These are phyloP conservation scores for Drosophila crucigera DNA, from an alignment of 2,888 invertebrate genomes.

Conservation along the genomic window DNA sequence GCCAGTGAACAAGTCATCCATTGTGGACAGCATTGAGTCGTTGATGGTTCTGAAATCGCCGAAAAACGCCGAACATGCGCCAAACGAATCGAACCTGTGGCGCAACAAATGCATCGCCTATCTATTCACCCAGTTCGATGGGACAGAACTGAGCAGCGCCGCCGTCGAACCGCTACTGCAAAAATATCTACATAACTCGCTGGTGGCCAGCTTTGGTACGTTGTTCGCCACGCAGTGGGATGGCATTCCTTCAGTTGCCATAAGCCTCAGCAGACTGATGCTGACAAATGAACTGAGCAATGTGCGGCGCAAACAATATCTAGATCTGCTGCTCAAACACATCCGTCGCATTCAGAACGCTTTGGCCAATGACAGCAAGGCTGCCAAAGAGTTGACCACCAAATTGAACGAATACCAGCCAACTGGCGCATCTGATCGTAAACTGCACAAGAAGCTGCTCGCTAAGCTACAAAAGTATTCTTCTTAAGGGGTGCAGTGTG, in stretches of 20 bases:
- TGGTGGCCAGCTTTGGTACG: constrained; percentile 43
- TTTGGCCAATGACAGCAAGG: not conserved
- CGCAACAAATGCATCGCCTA: constrained; percentile 50
- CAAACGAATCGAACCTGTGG: constrained; percentile 19
- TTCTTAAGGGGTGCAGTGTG: not conserved
- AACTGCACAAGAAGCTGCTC: constrained; percentile 17
- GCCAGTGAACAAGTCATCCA: not conserved
- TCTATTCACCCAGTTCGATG: constrained; percentile 44
- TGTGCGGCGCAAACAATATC: constrained; percentile 43
- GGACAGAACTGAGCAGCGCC: not conserved
- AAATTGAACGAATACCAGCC: constrained; percentile 1
- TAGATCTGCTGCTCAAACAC: constrained; percentile 43
- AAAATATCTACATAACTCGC: constrained; percentile 8
- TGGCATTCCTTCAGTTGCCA: constrained; percentile 30
- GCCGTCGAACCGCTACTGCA: constrained; percentile 36
- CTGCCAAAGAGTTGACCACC: not conserved
- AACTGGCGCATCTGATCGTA: constrained; percentile 9
- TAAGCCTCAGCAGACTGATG: constrained; percentile 21
- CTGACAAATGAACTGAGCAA: not conserved
- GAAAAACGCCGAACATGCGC: not conserved
- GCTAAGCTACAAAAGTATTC: constrained; percentile 6
- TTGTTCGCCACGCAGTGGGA: constrained; percentile 40
- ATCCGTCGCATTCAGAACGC: constrained; percentile 3
- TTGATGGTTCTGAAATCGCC: constrained; percentile 17
- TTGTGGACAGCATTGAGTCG: constrained; percentile 47